Percentiles rank a stretch among this genome's conserved stretches.
phyloP scores from a whole-genome alignment of 1,140 invertebrate species.

The Eubasilissa regina region DNA sequence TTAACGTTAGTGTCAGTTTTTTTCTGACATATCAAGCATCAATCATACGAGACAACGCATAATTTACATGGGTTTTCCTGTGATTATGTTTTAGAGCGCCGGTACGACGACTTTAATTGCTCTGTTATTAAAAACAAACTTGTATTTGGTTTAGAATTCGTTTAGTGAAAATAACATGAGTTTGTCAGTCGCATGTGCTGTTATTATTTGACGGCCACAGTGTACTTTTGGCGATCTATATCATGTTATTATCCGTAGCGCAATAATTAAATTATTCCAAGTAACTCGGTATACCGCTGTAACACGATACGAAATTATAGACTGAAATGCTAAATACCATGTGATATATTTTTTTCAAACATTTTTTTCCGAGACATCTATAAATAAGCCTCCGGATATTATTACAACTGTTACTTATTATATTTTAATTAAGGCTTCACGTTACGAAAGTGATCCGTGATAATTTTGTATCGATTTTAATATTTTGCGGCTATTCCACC shows the following conservation, averaged over 20 bases:
- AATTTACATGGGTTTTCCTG: slow-evolving; percentile 52
- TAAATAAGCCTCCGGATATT: no score
- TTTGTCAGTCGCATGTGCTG: not conserved
- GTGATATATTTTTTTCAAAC: no score
- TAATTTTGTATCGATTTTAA: no score
- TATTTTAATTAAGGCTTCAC: no score
- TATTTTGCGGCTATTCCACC: no score
- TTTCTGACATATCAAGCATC: slow-evolving; percentile 47
- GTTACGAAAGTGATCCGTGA: no score
- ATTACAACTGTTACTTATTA: no score
- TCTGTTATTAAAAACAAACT: slow-evolving; percentile 55
- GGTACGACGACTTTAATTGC: slow-evolving; percentile 49
- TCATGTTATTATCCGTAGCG: slow-evolving; percentile 8
- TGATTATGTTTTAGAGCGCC: slow-evolving; percentile 56
- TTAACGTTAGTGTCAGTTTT: not conserved
- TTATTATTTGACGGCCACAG: slow-evolving; percentile 12
- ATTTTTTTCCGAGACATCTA: no score
- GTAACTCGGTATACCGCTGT: no score
- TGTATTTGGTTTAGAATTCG: slow-evolving; percentile 32
- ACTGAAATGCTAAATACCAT: not conserved
- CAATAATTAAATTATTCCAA: not conserved
- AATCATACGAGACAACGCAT: slow-evolving; percentile 54
- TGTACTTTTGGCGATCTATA: slow-evolving; percentile 1
- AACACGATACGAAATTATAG: not conserved
- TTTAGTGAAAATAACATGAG: slow-evolving; percentile 14